A percentile compares a stretch with the other conserved stretches of the same genome.
These are phyloP conservation scores for Synaphobranchus kaupii DNA, from an alignment of 2,797 vertebrate genomes.

Conservation along the genomic window DNA sequence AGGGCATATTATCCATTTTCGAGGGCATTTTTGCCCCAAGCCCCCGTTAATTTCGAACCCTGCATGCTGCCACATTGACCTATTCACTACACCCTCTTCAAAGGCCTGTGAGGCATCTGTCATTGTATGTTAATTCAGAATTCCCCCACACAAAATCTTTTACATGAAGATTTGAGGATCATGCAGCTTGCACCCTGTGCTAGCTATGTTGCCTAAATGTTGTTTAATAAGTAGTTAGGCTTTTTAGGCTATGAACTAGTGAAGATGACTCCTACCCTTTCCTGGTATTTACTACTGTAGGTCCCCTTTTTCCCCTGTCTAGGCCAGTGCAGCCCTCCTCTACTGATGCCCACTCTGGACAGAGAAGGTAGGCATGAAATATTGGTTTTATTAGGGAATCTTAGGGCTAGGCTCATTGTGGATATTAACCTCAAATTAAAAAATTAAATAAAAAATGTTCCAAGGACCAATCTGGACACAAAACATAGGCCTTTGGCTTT, in stretches of 20 bases:
- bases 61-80: not conserved
- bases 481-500: not conserved
- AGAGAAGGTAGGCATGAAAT: conserved; percentile 55
- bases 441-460: not conserved
- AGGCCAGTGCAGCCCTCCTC: conserved; percentile 54
- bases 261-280: conserved; percentile 15
- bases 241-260: conserved; percentile 11
- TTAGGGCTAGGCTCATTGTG: not conserved
- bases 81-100: not conserved
- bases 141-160: not conserved
- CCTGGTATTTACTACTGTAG: conserved; percentile 54
- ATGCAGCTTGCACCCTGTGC: not conserved
- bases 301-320: conserved; percentile 59
- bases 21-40: too few relatives aligned
- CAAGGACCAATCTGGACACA: not conserved
- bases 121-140: not conserved
- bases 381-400: conserved; percentile 37
- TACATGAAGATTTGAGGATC: not conserved
- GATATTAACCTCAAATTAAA: not conserved
- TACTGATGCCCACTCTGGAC: conserved; percentile 54
- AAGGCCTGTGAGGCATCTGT: not conserved
- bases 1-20: too few relatives aligned
- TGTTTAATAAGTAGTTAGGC: not conserved
- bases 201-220: not conserved
- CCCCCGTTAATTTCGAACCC: too few relatives aligned